Evolutionary conservation across 2,888 invertebrate genomes (phyloP), one percentile per base, ranked within the genome.

Genomic region (Poecilus cupreus): DNA sequence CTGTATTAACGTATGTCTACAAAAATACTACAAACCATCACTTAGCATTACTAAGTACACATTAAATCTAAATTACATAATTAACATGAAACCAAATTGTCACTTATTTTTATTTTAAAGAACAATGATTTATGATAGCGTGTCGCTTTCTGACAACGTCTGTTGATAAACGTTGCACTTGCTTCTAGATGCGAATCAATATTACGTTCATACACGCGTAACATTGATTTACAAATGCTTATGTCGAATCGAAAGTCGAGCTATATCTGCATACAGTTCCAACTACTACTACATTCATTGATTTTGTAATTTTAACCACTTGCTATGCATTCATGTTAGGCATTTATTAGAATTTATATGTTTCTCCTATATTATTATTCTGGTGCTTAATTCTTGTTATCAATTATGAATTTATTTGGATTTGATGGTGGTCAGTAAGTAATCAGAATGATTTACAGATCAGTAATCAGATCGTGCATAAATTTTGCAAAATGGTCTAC

Each of bases 301-400:
- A 60, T 60, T 60, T 60, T 60, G 26, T 60, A 60, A 60, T 60
- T 60, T 60, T 26, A 13, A 13, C n/a, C n/a, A 24, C 57, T 54
- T 20, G 54, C 20, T 54, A 10, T 20, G 22, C 18, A 20, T 24
- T 24, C 11, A 39, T 57, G n/a, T 22, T 57, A 4, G 26, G 0
- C 60, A 60, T 60, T 60, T 60, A n/a, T 60, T 60, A 60, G 24
- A 60, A 60, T 26, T n/a, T 60, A 26, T 26, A 60, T 3, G 3
- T 2, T 43, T 43, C 24, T 51, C 16, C 1, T 24, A 26, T n/a
- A n/a, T n/a, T n/a, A n/a, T n/a, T n/a, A n/a, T n/a, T n/a, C n/a
- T 6, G 32, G 2, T 32, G 32, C 8, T 6, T 32, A 32, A 32
- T 32, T 8, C 5, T 8, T 32, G 4, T 32, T 32, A 32, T 32